Percentiles rank a stretch among this genome's conserved stretches.
Conservation (phyloP, 2,797 vertebrate species). For the Eleutherodactylus coqui region DNA sequence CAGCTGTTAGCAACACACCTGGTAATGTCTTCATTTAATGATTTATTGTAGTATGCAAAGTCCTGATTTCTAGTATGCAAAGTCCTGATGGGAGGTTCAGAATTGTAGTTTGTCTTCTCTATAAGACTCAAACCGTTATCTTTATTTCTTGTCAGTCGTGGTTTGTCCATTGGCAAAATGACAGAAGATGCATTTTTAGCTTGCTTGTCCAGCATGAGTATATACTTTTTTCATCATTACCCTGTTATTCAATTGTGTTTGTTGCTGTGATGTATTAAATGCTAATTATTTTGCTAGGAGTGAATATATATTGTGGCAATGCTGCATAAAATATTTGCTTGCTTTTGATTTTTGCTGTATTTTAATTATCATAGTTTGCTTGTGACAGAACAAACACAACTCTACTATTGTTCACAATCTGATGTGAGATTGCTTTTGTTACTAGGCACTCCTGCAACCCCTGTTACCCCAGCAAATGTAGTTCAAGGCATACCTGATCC, state of each 20-base stretch:
- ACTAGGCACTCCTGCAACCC: conserved; percentile 94
- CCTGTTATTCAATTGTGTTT: background rate
- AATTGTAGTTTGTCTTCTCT: background rate
- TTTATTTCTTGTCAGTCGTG: background rate
- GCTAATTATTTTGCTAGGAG: background rate
- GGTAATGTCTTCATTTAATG: conserved; percentile 75
- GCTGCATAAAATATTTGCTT: too few species aligned
- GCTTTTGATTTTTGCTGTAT: background rate
- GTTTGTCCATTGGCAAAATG: background rate
- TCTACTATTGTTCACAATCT: background rate
- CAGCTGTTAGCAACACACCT: conserved; percentile 92
- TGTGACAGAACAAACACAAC: background rate
- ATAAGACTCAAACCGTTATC: background rate
- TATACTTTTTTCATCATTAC: background rate
- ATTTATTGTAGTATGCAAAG: too few species aligned
- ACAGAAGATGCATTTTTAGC: background rate
- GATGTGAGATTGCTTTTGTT: conserved; percentile 2
- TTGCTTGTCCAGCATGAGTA: background rate
- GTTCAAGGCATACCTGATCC: conserved; percentile 91
- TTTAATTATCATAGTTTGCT: background rate
- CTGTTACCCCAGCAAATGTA: conserved; percentile 93
- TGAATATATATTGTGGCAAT: background rate
- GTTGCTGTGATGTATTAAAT: too few species aligned
- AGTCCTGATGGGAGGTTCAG: background rate
- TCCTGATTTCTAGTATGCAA: too few species aligned